Evolutionary conservation across 2,113 vertebrate species (phyloP).

Genomic region (Pseudois nayaur): DNA sequence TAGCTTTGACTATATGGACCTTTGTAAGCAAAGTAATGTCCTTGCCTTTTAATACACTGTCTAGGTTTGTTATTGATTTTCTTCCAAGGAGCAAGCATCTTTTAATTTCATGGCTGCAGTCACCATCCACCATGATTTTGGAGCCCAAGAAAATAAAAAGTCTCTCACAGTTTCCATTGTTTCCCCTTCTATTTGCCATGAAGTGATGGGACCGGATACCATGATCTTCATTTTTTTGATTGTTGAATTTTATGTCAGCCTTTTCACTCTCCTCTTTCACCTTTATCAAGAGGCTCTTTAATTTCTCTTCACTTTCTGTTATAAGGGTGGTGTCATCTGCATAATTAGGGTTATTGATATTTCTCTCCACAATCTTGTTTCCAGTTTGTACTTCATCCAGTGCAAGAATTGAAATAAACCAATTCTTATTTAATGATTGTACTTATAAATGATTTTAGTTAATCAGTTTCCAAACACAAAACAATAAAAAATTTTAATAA

Average conservation of each 20-base stretch:
- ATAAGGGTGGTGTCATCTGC: not conserved
- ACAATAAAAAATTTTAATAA: not conserved
- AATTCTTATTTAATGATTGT: constrained; percentile 27
- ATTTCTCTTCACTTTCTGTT: not conserved
- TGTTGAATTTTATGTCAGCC: not conserved
- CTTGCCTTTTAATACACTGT: not conserved
- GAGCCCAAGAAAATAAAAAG: not conserved
- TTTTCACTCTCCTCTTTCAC: not conserved
- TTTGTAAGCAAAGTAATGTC: not conserved
- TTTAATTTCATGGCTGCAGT: not conserved
- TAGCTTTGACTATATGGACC: not conserved
- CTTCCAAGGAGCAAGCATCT: not conserved
- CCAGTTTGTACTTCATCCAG: not conserved
- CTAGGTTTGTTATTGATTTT: not conserved
- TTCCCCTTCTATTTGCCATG: not conserved
- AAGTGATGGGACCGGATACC: not conserved
- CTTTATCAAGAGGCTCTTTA: not conserved
- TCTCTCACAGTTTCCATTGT: not conserved
- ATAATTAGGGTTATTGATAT: not conserved
- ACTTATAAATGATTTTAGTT: constrained; percentile 19
- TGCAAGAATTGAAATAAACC: not conserved
- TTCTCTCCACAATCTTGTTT: not conserved
- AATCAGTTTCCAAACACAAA: constrained; percentile 35
- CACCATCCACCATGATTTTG: not conserved
- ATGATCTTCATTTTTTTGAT: not conserved